Percentiles rank a stretch among this genome's conserved stretches.
These are phyloP conservation scores for Wasmannia auropunctata DNA, from an alignment of 1,140 invertebrate genomes.

Conservation along the genomic window DNA sequence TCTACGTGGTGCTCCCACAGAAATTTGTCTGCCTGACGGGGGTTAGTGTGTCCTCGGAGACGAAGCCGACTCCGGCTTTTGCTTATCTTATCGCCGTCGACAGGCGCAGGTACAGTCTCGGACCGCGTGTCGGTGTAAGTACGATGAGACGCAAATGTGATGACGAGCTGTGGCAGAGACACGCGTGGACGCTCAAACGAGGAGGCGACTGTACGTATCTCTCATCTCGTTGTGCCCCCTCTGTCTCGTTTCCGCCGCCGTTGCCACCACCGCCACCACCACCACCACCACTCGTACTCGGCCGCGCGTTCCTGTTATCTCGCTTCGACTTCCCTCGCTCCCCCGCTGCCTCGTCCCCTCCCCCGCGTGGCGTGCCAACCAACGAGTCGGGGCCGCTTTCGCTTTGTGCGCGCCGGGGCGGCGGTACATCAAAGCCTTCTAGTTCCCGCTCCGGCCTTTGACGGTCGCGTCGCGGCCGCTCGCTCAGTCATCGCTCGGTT, in stretches of 20 bases:
- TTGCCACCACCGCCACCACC: background rate
- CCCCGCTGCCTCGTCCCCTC: conserved; percentile 65
- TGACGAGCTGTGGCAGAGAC: background rate
- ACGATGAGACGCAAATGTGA: background rate
- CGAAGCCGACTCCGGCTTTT: conserved; percentile 15
- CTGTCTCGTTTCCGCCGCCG: conserved; percentile 26
- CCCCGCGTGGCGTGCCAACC: conserved; percentile 78
- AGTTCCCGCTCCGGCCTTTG: conserved; percentile 84
- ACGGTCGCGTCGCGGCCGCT: conserved; percentile 82
- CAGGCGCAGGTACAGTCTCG: conserved; percentile 27
- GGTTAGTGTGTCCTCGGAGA: conserved; percentile 8
- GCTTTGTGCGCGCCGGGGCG: conserved; percentile 84
- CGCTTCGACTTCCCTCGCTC: conserved; percentile 65
- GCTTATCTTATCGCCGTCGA: conserved; percentile 24
- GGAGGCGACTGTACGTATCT: conserved; percentile 57
- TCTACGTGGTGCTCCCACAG: background rate
- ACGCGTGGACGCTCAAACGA: conserved; percentile 41
- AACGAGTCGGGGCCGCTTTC: conserved; percentile 81
- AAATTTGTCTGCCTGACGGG: background rate
- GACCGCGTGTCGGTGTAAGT: background rate
- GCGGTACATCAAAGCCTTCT: conserved; percentile 84
- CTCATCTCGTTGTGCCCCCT: conserved; percentile 37
- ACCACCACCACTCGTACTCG: conserved; percentile 37
- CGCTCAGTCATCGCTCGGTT: conserved; percentile 83
- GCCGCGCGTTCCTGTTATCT: conserved; percentile 68